Evolutionary conservation across 2,888 invertebrate species (phyloP).

Genomic region (Drosophila nr. fundita): DNA sequence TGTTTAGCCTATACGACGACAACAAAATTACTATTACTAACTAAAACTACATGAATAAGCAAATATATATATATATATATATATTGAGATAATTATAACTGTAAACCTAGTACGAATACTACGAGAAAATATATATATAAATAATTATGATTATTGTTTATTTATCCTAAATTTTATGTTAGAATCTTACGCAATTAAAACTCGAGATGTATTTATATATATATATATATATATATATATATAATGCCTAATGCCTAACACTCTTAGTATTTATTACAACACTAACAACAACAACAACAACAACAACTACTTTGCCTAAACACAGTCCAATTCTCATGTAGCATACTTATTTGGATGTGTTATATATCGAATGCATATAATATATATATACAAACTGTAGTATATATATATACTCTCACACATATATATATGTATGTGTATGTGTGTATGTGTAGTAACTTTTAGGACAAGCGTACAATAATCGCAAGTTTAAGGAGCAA

Average conservation of each 20-base stretch:
- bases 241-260: slow-evolving; percentile 49
- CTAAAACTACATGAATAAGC: slow-evolving; percentile 38
- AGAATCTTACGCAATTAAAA: slow-evolving; percentile 35
- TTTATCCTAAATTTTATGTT: slow-evolving; percentile 7
- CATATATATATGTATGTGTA: slow-evolving; percentile 9
- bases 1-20: slow-evolving; percentile 24
- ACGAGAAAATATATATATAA: slow-evolving; percentile 23
- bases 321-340: slow-evolving; percentile 36
- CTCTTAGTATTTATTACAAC: slow-evolving; percentile 64
- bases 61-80: slow-evolving; percentile 16
- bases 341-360: slow-evolving; percentile 22
- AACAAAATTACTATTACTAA: slow-evolving; percentile 37
- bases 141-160: slow-evolving; percentile 23
- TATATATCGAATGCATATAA: not conserved
- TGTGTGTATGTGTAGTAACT: slow-evolving; percentile 8
- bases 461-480: slow-evolving; percentile 77
- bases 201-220: slow-evolving; percentile 65
- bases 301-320: slow-evolving; percentile 41
- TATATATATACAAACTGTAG: slow-evolving; percentile 1
- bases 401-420: slow-evolving; percentile 20
- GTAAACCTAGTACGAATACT: slow-evolving; percentile 31
- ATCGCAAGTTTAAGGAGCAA: slow-evolving; percentile 74
- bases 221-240: not conserved
- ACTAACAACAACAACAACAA: slow-evolving; percentile 14
- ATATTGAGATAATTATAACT: slow-evolving; percentile 3